Evolutionary conservation across 2,797 vertebrate genomes (phyloP).

Genomic region (Helarctos malayanus): DNA sequence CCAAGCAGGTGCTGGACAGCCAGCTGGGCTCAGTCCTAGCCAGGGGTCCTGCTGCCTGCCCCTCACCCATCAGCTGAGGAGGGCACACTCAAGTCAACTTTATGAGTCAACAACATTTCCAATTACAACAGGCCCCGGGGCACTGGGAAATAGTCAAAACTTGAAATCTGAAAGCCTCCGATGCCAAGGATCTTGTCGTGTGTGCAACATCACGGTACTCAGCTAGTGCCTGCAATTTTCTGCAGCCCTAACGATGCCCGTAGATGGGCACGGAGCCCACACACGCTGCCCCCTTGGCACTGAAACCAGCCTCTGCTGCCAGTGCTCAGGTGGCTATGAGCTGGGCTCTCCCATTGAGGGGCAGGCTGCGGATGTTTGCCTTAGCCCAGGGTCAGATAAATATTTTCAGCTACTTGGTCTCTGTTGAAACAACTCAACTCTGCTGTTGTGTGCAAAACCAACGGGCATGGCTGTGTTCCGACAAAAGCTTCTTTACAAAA

Average conservation of each 20-base stretch:
- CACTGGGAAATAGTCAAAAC: slow-evolving; percentile 25
- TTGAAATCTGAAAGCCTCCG: not conserved
- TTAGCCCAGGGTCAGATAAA: not conserved
- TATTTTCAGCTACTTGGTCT: not conserved
- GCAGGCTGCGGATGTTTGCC: not conserved
- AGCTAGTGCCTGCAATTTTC: not conserved
- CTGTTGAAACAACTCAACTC: not conserved
- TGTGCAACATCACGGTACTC: not conserved
- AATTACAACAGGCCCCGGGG: not conserved
- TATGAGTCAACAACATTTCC: not conserved
- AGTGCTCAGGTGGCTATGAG: not conserved
- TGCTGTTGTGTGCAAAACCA: not conserved
- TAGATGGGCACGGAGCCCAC: not conserved
- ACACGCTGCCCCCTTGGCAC: not conserved
- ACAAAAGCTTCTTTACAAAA: not conserved
- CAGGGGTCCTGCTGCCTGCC: not conserved
- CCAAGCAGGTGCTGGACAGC: not conserved
- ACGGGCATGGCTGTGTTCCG: not conserved
- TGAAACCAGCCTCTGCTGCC: not conserved
- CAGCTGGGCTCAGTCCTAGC: not conserved
- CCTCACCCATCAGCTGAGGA: not conserved
- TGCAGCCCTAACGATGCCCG: not conserved
- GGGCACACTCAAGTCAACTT: not conserved
- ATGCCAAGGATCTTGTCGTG: not conserved
- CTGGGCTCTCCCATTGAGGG: not conserved